Conservation (phyloP, 2,113 vertebrate species). For the Recurvirostra avosetta region DNA sequence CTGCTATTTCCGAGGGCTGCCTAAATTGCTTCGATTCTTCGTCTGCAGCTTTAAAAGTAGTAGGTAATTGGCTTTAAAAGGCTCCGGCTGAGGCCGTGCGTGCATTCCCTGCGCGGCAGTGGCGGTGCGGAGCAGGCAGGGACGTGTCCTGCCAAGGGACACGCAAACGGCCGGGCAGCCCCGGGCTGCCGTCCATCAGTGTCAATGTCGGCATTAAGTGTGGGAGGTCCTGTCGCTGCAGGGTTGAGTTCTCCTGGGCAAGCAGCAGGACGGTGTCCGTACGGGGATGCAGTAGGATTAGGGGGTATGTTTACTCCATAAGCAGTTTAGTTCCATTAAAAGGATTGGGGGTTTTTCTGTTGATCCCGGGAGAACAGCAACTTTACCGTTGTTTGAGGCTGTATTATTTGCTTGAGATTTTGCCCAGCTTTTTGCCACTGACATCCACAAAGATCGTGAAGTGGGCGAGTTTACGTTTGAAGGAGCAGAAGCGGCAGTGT, state of each 20-base stretch:
- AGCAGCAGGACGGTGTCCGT: not conserved
- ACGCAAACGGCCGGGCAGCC: not conserved
- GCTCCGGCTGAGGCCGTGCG: fast-evolving
- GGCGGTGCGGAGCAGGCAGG: not conserved
- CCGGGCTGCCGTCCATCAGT: not conserved
- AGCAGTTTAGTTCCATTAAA: not conserved
- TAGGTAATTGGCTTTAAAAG: not conserved
- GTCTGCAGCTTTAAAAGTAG: not conserved
- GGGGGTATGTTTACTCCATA: not conserved
- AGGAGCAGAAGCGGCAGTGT: not conserved
- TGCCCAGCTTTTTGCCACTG: not conserved
- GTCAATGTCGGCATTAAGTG: not conserved
- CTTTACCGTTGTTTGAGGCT: not conserved
- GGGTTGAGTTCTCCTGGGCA: not conserved
- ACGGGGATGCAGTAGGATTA: not conserved
- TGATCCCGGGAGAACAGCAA: not conserved
- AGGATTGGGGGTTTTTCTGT: not conserved
- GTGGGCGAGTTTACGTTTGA: not conserved
- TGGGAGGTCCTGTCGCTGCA: not conserved
- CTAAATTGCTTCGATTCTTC: not conserved
- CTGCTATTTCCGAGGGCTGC: not conserved
- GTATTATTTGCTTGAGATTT: not conserved
- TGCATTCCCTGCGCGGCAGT: no score
- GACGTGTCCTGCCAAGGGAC: not conserved
- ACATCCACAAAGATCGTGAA: not conserved